These are phyloP conservation scores for Chromobotia macracanthus DNA, from an alignment of 2,797 vertebrate species.

Conservation along the genomic window DNA sequence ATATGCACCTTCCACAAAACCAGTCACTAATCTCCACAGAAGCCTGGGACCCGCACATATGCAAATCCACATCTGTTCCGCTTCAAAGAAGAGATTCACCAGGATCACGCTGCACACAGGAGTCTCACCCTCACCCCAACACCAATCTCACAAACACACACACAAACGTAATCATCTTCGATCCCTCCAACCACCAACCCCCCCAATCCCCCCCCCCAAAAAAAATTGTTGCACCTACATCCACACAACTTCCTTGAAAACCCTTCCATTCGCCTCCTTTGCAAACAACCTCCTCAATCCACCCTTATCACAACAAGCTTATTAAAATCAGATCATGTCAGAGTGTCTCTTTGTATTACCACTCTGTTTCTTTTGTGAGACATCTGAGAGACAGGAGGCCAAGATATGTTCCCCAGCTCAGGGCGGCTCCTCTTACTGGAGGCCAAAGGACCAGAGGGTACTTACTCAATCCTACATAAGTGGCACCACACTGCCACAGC, in stretches of 20 bases:
- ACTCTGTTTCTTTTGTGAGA: constrained; percentile 82
- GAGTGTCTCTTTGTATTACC: constrained; percentile 87
- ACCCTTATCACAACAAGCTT: constrained; percentile 79
- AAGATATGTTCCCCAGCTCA: constrained; percentile 77
- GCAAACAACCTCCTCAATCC: constrained; percentile 67
- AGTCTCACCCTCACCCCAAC: constrained; percentile 52
- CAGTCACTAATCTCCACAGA: constrained; percentile 94
- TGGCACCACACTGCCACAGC: constrained; percentile 57
- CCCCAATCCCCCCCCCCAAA: too few relatives aligned
- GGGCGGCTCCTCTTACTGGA: constrained; percentile 72
- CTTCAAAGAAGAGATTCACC: constrained; percentile 95
- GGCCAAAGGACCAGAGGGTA: constrained; percentile 49
- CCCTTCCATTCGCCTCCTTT: constrained; percentile 62
- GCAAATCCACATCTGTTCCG: constrained; percentile 99
- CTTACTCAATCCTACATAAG: constrained; percentile 55
- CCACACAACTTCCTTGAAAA: constrained; percentile 26
- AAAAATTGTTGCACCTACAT: constrained; percentile 9
- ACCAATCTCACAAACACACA: constrained; percentile 65
- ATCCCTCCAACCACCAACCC: constrained; percentile 49
- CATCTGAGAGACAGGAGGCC: constrained; percentile 81
- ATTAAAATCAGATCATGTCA: constrained; percentile 84
- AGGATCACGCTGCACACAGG: constrained; percentile 85
- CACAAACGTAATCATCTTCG: constrained; percentile 12
- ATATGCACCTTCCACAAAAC: constrained; percentile 92
- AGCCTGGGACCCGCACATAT: constrained; percentile 97